These are phyloP conservation scores for Pachypsylla venusta DNA, from an alignment of 1,140 invertebrate species.

Conservation along the genomic window DNA sequence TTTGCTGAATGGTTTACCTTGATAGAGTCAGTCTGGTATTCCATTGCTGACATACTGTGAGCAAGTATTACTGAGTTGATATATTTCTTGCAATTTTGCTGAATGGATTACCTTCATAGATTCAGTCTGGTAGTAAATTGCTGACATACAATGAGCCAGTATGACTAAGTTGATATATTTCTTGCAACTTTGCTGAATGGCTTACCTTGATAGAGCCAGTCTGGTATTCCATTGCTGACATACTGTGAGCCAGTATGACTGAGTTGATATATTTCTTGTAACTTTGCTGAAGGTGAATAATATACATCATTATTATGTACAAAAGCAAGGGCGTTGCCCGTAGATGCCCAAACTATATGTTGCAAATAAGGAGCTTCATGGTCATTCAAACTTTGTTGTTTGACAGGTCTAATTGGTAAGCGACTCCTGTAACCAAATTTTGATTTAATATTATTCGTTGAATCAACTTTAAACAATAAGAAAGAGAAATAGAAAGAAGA, in stretches of 20 bases:
- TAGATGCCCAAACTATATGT: conserved; percentile 34
- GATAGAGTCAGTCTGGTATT: conserved; percentile 90
- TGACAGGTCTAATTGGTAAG: background rate
- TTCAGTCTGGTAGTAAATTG: conserved; percentile 89
- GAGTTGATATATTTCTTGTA: conserved; percentile 43
- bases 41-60: conserved; percentile 72
- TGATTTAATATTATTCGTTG: too few relatives aligned
- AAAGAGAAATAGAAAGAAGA: too few relatives aligned
- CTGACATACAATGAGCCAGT: conserved; percentile 60
- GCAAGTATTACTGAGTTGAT: conserved; percentile 59
- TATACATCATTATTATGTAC: conserved; percentile 39
- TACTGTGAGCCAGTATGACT: conserved; percentile 59
- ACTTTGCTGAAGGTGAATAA: conserved; percentile 30
- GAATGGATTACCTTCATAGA: conserved; percentile 70
- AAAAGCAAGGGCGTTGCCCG: conserved; percentile 33
- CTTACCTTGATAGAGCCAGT: conserved; percentile 90
- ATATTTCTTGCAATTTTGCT: conserved; percentile 30
- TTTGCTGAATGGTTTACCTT: conserved; percentile 45
- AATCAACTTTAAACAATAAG: too few relatives aligned
- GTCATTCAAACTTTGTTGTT: conserved; percentile 12
- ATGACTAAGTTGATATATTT: conserved; percentile 51
- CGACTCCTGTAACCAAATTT: conserved; percentile 15
- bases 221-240: conserved; percentile 80
- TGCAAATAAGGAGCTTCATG: conserved; percentile 31
- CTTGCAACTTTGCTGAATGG: conserved; percentile 24